Evolutionary conservation across 2,113 vertebrate species (phyloP).

Genomic region (Sylvietta virens): DNA sequence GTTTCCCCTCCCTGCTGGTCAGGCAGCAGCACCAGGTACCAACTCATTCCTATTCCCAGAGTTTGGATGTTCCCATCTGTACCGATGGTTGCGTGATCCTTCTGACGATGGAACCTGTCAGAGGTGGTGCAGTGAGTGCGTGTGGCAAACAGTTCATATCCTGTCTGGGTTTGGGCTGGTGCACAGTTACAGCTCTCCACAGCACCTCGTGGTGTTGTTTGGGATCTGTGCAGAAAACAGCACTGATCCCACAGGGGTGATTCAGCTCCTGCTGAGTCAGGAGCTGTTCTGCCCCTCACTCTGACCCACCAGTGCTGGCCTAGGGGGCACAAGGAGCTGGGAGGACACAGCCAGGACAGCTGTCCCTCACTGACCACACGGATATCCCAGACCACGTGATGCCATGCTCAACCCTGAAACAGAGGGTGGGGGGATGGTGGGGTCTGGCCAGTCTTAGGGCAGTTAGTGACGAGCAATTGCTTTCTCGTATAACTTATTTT

Average conservation of each 20-base stretch:
- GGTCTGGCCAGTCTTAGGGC: not conserved
- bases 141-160: not conserved
- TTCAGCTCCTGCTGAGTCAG: not conserved
- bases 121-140: not conserved
- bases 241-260: not conserved
- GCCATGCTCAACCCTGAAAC: not conserved
- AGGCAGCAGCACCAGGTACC: not conserved
- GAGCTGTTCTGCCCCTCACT: not conserved
- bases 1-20: not conserved
- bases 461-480: not conserved
- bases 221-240: not conserved
- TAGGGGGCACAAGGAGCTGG: not conserved
- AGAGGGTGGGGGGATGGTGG: too few species aligned
- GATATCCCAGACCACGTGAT: not conserved
- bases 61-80: not conserved
- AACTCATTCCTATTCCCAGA: not conserved
- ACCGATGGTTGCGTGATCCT: rapidly evolving
- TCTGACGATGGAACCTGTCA: not conserved
- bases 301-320: rapidly evolving
- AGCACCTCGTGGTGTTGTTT: not conserved
- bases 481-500: not conserved
- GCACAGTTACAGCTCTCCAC: not conserved
- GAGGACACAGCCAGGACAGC: not conserved
- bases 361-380: not conserved
- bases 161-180: not conserved